A percentile compares a stretch with the other conserved stretches of the same genome.
Evolutionary conservation across 1,140 invertebrate species (phyloP).

Genomic region (Drosophila albomicans): DNA sequence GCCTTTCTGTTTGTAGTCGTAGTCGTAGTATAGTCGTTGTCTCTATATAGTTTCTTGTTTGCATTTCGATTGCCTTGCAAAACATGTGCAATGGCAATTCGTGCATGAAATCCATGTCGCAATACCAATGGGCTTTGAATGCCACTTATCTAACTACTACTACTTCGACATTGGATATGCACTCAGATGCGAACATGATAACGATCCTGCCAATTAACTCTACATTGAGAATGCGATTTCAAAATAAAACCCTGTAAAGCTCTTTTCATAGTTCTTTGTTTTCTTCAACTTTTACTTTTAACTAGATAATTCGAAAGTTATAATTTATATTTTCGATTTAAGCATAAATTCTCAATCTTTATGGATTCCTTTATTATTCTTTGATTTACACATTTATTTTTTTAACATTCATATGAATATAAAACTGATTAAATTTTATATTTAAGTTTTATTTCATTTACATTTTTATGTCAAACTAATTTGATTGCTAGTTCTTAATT

Average conservation of each 20-base stretch:
- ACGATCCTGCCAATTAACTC: slow-evolving; percentile 30
- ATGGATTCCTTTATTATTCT: too few species aligned
- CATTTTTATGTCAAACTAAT: too few species aligned
- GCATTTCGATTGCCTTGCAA: slow-evolving; percentile 44
- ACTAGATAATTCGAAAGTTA: too few species aligned
- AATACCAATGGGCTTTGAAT: slow-evolving; percentile 7
- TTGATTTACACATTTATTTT: too few species aligned
- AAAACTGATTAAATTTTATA: too few species aligned
- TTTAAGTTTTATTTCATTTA: too few species aligned
- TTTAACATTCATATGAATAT: too few species aligned
- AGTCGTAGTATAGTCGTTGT: too few species aligned
- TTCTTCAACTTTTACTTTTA: not conserved
- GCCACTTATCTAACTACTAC: slow-evolving; percentile 3
- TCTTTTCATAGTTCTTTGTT: not conserved
- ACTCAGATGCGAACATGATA: not conserved
- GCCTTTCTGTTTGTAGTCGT: not conserved
- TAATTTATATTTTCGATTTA: too few species aligned
- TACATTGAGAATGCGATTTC: not conserved
- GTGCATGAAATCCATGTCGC: slow-evolving; percentile 44
- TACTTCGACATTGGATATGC: not conserved
- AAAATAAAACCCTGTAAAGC: not conserved
- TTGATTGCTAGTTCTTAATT: not conserved
- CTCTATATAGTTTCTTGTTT: slow-evolving; percentile 6
- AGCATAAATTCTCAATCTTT: too few species aligned
- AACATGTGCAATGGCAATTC: slow-evolving; percentile 38